Evolutionary conservation across 2,888 invertebrate species (phyloP).

Genomic region (Zelleria hepariella): DNA sequence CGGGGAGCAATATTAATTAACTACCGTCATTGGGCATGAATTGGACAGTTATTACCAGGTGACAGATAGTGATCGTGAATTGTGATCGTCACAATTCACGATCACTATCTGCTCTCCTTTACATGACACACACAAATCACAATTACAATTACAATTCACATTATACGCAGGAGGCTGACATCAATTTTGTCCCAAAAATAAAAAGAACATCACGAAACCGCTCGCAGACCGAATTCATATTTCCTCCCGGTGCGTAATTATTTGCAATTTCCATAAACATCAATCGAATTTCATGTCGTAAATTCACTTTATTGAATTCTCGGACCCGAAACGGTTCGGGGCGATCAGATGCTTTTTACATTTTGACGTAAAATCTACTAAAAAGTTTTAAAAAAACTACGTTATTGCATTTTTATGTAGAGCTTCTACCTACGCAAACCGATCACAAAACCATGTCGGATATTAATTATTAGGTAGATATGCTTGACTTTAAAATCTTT

Average conservation of each 20-base stretch:
- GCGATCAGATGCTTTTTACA: constrained; percentile 4
- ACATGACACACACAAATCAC: background rate
- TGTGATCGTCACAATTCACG: too few species aligned
- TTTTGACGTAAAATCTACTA: constrained; percentile 1
- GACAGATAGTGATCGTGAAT: too few species aligned
- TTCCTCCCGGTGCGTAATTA: constrained; percentile 8
- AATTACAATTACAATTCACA: background rate
- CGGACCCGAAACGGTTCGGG: constrained; percentile 21
- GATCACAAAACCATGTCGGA: too few species aligned
- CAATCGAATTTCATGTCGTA: constrained; percentile 18
- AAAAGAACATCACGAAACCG: constrained; percentile 1
- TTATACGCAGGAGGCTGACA: background rate
- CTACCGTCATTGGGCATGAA: too few species aligned
- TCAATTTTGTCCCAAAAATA: background rate
- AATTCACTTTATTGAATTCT: constrained; percentile 34
- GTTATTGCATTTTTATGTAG: too few species aligned
- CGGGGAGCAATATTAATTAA: too few species aligned
- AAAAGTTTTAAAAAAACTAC: constrained; percentile 24
- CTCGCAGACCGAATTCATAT: background rate
- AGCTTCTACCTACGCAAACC: too few species aligned
- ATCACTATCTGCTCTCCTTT: background rate
- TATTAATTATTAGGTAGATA: too few species aligned
- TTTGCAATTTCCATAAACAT: constrained; percentile 16
- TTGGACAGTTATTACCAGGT: too few species aligned
- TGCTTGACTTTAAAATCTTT: too few species aligned